Evolutionary conservation across 2,113 vertebrate species (phyloP).

Genomic region (Oostethus manadensis): DNA sequence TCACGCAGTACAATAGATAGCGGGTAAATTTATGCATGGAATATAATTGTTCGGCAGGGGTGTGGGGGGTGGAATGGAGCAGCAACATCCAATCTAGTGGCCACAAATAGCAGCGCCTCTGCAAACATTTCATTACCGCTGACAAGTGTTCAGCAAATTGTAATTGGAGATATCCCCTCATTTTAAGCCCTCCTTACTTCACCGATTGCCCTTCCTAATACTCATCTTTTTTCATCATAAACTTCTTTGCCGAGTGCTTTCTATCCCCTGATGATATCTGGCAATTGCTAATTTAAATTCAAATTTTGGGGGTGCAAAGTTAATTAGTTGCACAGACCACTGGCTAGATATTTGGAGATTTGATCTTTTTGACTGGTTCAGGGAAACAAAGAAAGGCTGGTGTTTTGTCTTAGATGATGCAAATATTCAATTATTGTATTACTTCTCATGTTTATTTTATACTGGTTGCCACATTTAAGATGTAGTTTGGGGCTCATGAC

Average conservation of each 20-base stretch:
- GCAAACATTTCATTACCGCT: slow-evolving; percentile 76
- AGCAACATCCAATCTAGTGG: slow-evolving; percentile 58
- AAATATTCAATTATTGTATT: no score
- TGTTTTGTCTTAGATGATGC: slow-evolving; percentile 15
- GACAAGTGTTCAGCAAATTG: slow-evolving; percentile 68
- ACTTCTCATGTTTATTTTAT: no score
- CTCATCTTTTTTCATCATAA: slow-evolving; percentile 59
- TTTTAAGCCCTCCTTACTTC: slow-evolving; percentile 61
- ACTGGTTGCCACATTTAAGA: slow-evolving; percentile 8
- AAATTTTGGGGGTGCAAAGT: slow-evolving; percentile 66
- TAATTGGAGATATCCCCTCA: slow-evolving; percentile 72
- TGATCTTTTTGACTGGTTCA: slow-evolving; percentile 55
- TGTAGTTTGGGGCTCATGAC: not conserved
- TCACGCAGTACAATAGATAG: slow-evolving; percentile 31
- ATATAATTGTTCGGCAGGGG: slow-evolving; percentile 56
- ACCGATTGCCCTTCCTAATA: slow-evolving; percentile 58
- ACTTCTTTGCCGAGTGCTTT: slow-evolving; percentile 61
- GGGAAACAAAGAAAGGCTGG: slow-evolving; percentile 36
- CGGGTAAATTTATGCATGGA: slow-evolving; percentile 51
- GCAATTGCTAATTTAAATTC: slow-evolving; percentile 73
- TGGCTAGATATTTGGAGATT: slow-evolving; percentile 54
- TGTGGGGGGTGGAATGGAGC: slow-evolving; percentile 55
- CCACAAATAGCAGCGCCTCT: slow-evolving; percentile 62
- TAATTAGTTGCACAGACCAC: slow-evolving; percentile 68
- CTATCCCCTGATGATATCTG: slow-evolving; percentile 68